These are phyloP conservation scores for Drosophila parthenogenetica DNA, from an alignment of 2,888 invertebrate species.

Conservation along the genomic window DNA sequence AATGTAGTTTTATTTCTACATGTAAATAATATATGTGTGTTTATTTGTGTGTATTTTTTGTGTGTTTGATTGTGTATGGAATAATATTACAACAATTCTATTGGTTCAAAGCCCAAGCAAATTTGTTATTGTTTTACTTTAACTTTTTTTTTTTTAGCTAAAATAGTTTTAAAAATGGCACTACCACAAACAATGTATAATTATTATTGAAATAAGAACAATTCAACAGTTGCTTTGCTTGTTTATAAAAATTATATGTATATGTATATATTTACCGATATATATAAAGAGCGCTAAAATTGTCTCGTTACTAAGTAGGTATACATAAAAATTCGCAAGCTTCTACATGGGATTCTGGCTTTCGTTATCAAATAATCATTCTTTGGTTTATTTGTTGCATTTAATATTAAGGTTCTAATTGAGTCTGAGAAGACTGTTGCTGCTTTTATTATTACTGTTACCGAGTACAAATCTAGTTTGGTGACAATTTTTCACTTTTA, in stretches of 20 bases:
- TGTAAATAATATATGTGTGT: slow-evolving; percentile 38
- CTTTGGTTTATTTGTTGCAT: slow-evolving; percentile 9
- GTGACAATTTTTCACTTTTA: slow-evolving; percentile 61
- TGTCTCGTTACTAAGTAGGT: slow-evolving; percentile 46
- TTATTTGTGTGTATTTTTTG: slow-evolving; percentile 7
- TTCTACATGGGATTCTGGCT: slow-evolving; percentile 62
- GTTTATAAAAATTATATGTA: slow-evolving; percentile 60
- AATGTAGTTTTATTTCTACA: slow-evolving; percentile 55
- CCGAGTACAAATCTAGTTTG: slow-evolving; percentile 61
- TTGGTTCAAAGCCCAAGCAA: slow-evolving; percentile 22
- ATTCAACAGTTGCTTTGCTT: slow-evolving; percentile 42
- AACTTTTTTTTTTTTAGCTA: slow-evolving; percentile 20
- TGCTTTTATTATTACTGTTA: slow-evolving; percentile 60
- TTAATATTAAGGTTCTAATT: slow-evolving; percentile 42
- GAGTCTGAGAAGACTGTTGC: slow-evolving; percentile 58
- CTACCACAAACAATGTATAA: slow-evolving; percentile 56
- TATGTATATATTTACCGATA: slow-evolving; percentile 62
- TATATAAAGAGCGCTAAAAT: slow-evolving; percentile 58
- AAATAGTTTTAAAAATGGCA: slow-evolving; percentile 42
- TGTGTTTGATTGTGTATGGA: slow-evolving; percentile 25
- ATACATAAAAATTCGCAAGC: slow-evolving; percentile 70
- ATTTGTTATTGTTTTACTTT: slow-evolving; percentile 9
- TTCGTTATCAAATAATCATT: slow-evolving; percentile 63
- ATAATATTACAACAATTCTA: slow-evolving; percentile 55
- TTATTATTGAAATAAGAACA: slow-evolving; percentile 46